Evolutionary conservation across 2,113 vertebrate species (phyloP).

Genomic region (Neomonachus schauinslandi): DNA sequence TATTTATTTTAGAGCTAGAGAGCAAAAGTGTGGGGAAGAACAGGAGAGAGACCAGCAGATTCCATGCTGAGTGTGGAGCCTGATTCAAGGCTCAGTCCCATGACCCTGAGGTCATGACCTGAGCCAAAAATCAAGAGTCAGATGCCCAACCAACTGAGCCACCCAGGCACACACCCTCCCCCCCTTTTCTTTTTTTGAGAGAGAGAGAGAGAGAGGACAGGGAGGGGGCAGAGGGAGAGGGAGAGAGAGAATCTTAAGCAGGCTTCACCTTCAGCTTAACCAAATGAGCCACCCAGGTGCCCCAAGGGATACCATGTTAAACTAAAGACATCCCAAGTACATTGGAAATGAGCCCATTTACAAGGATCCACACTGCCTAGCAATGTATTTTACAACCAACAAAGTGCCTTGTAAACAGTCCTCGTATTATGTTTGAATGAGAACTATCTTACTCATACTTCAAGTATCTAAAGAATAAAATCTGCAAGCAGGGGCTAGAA

Average conservation of each 20-base stretch:
- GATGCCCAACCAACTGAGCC: background rate
- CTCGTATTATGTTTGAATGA: background rate
- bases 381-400: background rate
- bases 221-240: background rate
- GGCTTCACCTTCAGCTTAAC: background rate
- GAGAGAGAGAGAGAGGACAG: background rate
- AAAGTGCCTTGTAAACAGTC: constrained; percentile 11
- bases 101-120: background rate
- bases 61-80: background rate
- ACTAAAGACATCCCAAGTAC: background rate
- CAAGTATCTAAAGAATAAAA: background rate
- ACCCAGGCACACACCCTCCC: background rate
- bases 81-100: background rate
- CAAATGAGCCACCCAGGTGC: background rate
- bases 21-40: background rate
- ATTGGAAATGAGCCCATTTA: background rate
- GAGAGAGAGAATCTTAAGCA: background rate
- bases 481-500: background rate
- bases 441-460: background rate
- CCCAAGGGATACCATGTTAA: background rate
- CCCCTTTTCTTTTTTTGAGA: background rate
- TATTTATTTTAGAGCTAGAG: background rate
- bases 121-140: background rate
- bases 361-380: background rate
- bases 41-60: background rate